These are phyloP conservation scores for Tachysurus vachellii DNA, from an alignment of 2,113 vertebrate species.

Conservation along the genomic window DNA sequence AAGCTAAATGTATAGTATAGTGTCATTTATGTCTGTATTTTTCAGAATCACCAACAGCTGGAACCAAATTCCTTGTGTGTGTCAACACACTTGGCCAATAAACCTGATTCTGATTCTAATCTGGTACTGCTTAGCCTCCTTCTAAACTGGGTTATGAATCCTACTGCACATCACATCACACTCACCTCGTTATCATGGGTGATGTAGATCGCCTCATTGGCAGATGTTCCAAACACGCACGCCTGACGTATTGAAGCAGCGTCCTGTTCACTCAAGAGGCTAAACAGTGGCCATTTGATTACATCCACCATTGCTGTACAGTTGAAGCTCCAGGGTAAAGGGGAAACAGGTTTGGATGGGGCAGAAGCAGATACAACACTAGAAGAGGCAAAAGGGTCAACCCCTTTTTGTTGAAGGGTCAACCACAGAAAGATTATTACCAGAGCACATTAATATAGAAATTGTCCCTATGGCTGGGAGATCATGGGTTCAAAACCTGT, in stretches of 20 bases:
- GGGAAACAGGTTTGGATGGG: constrained; percentile 6
- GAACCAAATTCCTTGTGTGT: too few relatives aligned
- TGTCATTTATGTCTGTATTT: background rate
- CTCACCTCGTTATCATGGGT: constrained; percentile 88
- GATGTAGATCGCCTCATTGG: constrained; percentile 90
- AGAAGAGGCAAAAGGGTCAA: too few relatives aligned
- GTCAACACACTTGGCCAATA: too few relatives aligned
- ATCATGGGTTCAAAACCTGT: too few relatives aligned
- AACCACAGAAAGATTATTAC: background rate
- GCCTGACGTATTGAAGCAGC: constrained; percentile 83
- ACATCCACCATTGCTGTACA: constrained; percentile 86
- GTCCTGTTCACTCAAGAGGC: constrained; percentile 84
- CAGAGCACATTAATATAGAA: background rate
- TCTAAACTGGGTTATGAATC: background rate
- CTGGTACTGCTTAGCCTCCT: background rate
- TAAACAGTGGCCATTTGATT: constrained; percentile 94
- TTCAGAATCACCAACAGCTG: too few relatives aligned
- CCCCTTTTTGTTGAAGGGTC: background rate
- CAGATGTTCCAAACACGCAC: constrained; percentile 90
- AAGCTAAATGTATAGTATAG: too few relatives aligned
- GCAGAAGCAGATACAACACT: constrained; percentile 34
- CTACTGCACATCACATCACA: background rate
- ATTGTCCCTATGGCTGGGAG: background rate
- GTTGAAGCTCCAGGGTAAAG: constrained; percentile 1
- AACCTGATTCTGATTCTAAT: background rate